phyloP scores from a whole-genome alignment of 1,140 invertebrate genomes.

The Halyomorpha halys region DNA sequence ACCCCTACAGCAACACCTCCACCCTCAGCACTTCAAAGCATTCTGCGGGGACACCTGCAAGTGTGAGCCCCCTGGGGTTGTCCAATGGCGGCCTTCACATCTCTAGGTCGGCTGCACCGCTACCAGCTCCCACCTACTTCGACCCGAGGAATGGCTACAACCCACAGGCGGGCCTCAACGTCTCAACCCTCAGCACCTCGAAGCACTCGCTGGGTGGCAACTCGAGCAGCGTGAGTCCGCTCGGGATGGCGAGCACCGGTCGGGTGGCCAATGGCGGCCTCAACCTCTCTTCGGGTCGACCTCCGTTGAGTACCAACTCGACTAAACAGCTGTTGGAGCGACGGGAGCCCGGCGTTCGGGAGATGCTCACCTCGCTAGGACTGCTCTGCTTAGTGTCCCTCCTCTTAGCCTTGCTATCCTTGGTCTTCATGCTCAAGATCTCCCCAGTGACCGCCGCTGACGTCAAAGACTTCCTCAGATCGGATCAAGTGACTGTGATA shows the following conservation, averaged over 20 bases:
- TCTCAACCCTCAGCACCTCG: conserved; percentile 53
- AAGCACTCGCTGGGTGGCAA: conserved; percentile 62
- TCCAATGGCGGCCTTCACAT: conserved; percentile 14
- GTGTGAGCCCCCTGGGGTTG: conserved; percentile 39
- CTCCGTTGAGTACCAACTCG: conserved; percentile 27
- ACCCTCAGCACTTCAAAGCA: conserved; percentile 57
- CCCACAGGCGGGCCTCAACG: conserved; percentile 48
- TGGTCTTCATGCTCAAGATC: conserved; percentile 76
- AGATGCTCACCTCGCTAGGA: conserved; percentile 74
- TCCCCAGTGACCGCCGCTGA: conserved; percentile 49
- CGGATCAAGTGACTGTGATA: conserved; percentile 43
- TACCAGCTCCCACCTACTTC: background rate
- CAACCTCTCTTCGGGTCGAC: conserved; percentile 30
- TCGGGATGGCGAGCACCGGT: conserved; percentile 30
- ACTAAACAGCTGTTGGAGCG: conserved; percentile 22
- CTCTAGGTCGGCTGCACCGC: conserved; percentile 29
- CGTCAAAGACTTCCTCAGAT: conserved; percentile 43
- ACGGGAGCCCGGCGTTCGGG: conserved; percentile 49
- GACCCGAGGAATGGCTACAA: conserved; percentile 1
- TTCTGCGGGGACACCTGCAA: conserved; percentile 50
- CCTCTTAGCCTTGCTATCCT: conserved; percentile 65
- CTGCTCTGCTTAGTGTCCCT: conserved; percentile 74
- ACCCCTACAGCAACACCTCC: conserved; percentile 45
- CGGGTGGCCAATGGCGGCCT: conserved; percentile 35
- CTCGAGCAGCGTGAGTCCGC: conserved; percentile 42